Evolutionary conservation across 2,888 invertebrate species (phyloP).

Genomic region (Melanchra persicariae): DNA sequence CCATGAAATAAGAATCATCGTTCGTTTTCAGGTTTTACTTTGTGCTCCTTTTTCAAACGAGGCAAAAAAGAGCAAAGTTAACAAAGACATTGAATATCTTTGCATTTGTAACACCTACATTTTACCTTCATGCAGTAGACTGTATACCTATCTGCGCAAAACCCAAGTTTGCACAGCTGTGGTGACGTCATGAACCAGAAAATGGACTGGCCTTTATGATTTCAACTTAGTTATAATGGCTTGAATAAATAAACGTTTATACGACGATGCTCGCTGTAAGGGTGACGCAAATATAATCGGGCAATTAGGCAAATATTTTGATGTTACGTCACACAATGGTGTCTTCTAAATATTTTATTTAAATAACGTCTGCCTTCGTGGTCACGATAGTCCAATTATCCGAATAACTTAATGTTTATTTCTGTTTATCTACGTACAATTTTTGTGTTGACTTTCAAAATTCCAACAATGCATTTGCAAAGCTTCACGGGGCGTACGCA

Average conservation of each 20-base stretch:
- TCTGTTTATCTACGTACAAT: too few relatives aligned
- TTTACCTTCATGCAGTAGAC: conserved; percentile 61
- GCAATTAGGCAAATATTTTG: conserved; percentile 71
- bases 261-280: conserved; percentile 32
- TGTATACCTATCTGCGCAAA: conserved; percentile 68
- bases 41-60: conserved; percentile 17
- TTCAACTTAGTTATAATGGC: conserved; percentile 48
- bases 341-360: conserved; percentile 42
- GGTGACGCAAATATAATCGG: conserved; percentile 69
- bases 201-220: conserved; percentile 61
- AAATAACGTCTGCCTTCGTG: conserved; percentile 22
- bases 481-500: conserved; percentile 69
- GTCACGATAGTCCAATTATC: conserved; percentile 46
- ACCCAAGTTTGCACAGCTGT: conserved; percentile 74
- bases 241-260: conserved; percentile 55
- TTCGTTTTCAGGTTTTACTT: conserved; percentile 32
- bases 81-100: conserved; percentile 60
- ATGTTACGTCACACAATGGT: conserved; percentile 50
- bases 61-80: conserved; percentile 31
- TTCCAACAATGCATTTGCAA: conserved; percentile 66
- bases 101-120: conserved; percentile 35
- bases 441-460: conserved; percentile 56
- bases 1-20: conserved; percentile 21
- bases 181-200: conserved; percentile 72
- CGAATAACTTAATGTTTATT: conserved; percentile 23